phyloP scores from a whole-genome alignment of 2,888 invertebrate species.

The Pseudanteris insignis region DNA sequence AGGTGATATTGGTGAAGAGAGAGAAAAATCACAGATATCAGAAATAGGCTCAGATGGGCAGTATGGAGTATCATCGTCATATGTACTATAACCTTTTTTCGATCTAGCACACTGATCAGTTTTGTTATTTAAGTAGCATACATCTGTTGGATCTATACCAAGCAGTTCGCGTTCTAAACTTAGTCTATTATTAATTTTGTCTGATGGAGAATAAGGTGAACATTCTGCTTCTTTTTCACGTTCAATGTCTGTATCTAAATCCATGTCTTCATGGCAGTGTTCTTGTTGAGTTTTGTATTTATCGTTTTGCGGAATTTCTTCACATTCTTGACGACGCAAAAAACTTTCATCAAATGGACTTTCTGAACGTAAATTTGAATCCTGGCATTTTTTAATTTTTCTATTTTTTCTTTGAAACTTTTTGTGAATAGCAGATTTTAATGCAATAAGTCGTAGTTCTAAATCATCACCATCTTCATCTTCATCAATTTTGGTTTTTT shows the following conservation, averaged over 20 bases:
- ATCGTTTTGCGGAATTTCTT: constrained; percentile 6
- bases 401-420: constrained; percentile 70
- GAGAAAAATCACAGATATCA: constrained; percentile 11
- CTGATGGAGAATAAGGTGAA: constrained; percentile 61
- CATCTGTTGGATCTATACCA: constrained; percentile 54
- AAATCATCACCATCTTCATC: constrained; percentile 70
- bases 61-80: constrained; percentile 13
- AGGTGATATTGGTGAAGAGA: constrained; percentile 15
- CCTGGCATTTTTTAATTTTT: constrained; percentile 26
- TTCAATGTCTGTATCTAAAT: constrained; percentile 61
- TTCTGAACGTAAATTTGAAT: too few relatives aligned
- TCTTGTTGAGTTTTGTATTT: constrained; percentile 22
- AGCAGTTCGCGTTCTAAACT: constrained; percentile 52
- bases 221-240: constrained; percentile 50
- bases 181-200: constrained; percentile 50
- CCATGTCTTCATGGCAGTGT: constrained; percentile 58
- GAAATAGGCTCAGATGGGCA: constrained; percentile 28
- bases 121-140: constrained; percentile 34
- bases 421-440: constrained; percentile 76
- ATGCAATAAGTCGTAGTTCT: constrained; percentile 73
- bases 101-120: neutral
- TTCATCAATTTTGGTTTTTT: neutral
- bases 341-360: constrained; percentile 60
- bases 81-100: neutral
- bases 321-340: constrained; percentile 51